Base-by-base conservation (phyloP, 2,888 invertebrate genomes). In the Agrotis segetum region DNA sequence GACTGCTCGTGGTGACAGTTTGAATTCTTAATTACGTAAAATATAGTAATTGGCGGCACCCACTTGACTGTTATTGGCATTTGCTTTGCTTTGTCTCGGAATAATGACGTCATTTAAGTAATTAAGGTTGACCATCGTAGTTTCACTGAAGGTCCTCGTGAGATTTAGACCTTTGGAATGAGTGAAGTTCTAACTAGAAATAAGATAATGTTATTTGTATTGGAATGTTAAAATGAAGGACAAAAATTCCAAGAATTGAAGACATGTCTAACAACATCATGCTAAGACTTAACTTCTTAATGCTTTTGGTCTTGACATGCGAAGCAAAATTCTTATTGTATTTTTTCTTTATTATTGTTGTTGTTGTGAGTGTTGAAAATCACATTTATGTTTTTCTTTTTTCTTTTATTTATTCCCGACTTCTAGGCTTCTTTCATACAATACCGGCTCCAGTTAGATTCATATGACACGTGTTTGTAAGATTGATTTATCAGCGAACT, bases 1-100 rank as follows among this genome's bases (percentile, higher is more conserved):
- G 92, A 90, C 91, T 81, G 74, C 77, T 81, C 72, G 85, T 88
- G 90, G 92, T 92, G 92, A 92, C 92, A 92, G 88, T 91, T 87
- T 87, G 87, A 87, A 92, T 91, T 89, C 89, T 91, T 91, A 92
- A 92, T 91, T 91, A 89, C 87, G 83, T 90, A 87, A 90, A 91
- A 86, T 91, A 91, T 88, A 85, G 89, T 87, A 87, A 88, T 89
- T 88, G 87, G 88, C 78, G 77, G 76, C 85, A 83, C 85, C 85
- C 76, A 83, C 75, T 79, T 84, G 53, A 74, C 84, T 87, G 77
- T 74, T 81, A 85, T 87, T 82, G 77, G 74, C 71, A 69, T 79
- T 82, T 74, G 67, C 77, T 85, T 85, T 85, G 67, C 69, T 83
- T 82, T 79, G 74, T 77, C 68, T 67, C 19, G 60, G 70, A 68